Evolutionary conservation across 2,888 invertebrate genomes (phyloP).

Genomic region (Syrista parreyssii): DNA sequence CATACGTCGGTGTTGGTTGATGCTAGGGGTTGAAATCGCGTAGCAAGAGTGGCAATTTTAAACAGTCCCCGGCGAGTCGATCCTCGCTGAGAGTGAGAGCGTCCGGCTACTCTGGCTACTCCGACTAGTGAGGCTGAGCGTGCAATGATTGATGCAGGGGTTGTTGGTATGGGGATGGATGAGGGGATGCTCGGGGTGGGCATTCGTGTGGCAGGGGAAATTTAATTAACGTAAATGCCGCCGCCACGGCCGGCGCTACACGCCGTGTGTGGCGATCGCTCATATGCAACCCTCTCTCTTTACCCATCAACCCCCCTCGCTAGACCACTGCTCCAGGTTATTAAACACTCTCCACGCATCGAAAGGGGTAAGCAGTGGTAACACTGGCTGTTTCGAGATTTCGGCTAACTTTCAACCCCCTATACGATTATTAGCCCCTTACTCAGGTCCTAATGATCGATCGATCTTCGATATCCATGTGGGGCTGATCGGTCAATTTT

Average conservation of each 20-base stretch:
- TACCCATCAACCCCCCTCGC: constrained; percentile 20
- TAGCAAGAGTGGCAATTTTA: constrained; percentile 36
- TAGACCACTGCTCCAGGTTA: constrained; percentile 43
- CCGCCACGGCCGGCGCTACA: constrained; percentile 61
- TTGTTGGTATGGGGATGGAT: constrained; percentile 30
- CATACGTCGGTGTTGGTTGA: background rate
- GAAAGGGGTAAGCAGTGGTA: constrained; percentile 32
- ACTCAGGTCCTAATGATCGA: constrained; percentile 9
- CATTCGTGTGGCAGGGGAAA: constrained; percentile 56
- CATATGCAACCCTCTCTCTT: constrained; percentile 55
- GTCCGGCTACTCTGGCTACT: background rate
- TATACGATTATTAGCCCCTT: background rate
- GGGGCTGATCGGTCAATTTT: too few relatives aligned
- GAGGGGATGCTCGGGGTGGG: constrained; percentile 29
- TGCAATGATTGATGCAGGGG: constrained; percentile 62
- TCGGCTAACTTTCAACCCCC: background rate
- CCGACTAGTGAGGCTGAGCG: constrained; percentile 42
- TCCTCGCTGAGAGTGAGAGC: constrained; percentile 29
- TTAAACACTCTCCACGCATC: constrained; percentile 51
- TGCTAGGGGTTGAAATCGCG: constrained; percentile 1
- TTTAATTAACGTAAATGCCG: constrained; percentile 67
- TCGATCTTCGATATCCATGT: background rate
- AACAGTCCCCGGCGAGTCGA: constrained; percentile 52
- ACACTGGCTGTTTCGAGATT: constrained; percentile 10
- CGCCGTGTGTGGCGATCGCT: constrained; percentile 61